Evolutionary conservation across 2,797 vertebrate species (phyloP).

Genomic region (Fistularia tabacaria): DNA sequence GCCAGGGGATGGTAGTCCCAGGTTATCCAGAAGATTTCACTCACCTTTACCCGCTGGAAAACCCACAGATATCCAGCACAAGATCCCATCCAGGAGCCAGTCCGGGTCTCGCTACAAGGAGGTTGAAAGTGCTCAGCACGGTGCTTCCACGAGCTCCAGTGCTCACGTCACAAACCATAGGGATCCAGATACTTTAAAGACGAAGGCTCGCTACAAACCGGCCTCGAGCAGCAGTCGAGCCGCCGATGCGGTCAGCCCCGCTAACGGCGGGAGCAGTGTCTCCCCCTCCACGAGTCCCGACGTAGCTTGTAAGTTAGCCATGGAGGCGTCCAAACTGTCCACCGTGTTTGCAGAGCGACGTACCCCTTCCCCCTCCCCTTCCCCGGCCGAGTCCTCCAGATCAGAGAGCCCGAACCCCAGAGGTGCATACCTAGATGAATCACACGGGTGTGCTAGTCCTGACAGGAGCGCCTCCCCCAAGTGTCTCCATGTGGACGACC

Average conservation of each 20-base stretch:
- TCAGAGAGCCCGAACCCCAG: slow-evolving; percentile 50
- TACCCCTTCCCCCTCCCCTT: slow-evolving; percentile 57
- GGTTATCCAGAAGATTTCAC: slow-evolving; percentile 44
- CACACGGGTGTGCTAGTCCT: slow-evolving; percentile 28
- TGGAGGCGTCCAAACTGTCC: slow-evolving; percentile 59
- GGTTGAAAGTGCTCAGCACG: slow-evolving; percentile 2
- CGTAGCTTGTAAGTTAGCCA: slow-evolving; percentile 45
- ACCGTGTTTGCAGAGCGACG: slow-evolving; percentile 45
- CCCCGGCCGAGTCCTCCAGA: slow-evolving; percentile 42
- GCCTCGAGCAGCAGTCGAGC: slow-evolving; percentile 31
- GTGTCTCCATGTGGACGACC: slow-evolving; percentile 19
- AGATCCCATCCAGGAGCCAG: slow-evolving; percentile 40
- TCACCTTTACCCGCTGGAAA: slow-evolving; percentile 62
- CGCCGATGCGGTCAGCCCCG: slow-evolving; percentile 24
- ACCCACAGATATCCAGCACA: slow-evolving; percentile 70
- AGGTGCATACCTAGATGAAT: slow-evolving; percentile 21
- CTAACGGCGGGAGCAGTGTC: slow-evolving; percentile 26
- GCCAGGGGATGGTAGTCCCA: slow-evolving; percentile 42
- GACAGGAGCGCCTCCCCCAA: slow-evolving; percentile 24
- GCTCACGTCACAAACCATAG: slow-evolving; percentile 10
- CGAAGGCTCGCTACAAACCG: slow-evolving; percentile 35
- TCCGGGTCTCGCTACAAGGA: slow-evolving; percentile 15
- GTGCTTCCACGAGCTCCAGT: slow-evolving; percentile 3
- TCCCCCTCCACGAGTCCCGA: slow-evolving; percentile 55
- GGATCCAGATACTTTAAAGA: background rate